Conservation (phyloP, 1,140 invertebrate genomes). For the Aphaenogaster floridana region DNA sequence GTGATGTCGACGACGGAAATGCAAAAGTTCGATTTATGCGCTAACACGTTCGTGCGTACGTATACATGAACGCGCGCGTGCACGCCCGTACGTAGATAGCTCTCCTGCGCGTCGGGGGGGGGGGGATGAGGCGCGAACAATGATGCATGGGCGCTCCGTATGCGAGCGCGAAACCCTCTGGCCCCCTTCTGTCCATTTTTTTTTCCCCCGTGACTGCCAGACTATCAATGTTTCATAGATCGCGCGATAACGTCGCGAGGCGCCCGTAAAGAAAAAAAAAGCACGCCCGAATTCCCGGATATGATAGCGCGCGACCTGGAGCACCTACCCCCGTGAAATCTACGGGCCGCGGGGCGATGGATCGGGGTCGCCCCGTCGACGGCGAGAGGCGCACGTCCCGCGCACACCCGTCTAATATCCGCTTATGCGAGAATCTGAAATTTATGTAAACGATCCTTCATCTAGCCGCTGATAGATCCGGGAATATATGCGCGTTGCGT, state of each 20-base stretch:
- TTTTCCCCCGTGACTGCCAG: conserved; percentile 57
- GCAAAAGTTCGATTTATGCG: conserved; percentile 86
- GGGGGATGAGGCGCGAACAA: conserved; percentile 73
- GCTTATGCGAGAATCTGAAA: conserved; percentile 46
- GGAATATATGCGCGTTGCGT: conserved; percentile 58
- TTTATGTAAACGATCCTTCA: conserved; percentile 68
- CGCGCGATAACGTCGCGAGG: conserved; percentile 64
- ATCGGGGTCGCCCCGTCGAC: conserved; percentile 47
- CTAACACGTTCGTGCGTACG: conserved; percentile 66
- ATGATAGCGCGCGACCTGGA: conserved; percentile 56
- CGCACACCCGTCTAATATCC: conserved; percentile 70
- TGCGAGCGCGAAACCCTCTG: conserved; percentile 75
- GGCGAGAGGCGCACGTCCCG: conserved; percentile 39
- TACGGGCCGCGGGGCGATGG: conserved; percentile 13
- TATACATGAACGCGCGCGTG: neutral
- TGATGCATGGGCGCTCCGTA: conserved; percentile 73
- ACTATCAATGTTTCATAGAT: conserved; percentile 79
- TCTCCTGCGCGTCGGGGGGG: conserved; percentile 61
- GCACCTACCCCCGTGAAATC: conserved; percentile 45
- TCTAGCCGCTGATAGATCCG: conserved; percentile 55
- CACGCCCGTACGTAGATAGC: conserved; percentile 22
- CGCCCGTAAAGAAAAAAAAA: conserved; percentile 66
- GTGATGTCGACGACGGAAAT: conserved; percentile 82
- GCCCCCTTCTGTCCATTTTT: conserved; percentile 67
- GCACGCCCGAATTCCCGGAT: conserved; percentile 66